Evolutionary conservation across 2,797 vertebrate species (phyloP).

Genomic region (Rhodeus uyekii): DNA sequence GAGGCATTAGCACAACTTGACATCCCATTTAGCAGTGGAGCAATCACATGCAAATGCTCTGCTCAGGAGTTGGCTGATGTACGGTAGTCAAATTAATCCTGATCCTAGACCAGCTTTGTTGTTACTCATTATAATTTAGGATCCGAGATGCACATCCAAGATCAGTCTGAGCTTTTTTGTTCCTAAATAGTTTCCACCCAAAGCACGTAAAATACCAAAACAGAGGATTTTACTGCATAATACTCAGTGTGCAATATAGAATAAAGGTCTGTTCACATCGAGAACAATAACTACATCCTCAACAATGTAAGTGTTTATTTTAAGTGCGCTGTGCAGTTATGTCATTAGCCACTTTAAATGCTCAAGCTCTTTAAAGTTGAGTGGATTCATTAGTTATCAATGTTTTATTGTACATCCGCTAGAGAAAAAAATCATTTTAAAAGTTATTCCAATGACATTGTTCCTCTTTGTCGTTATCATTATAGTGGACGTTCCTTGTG

Average conservation of each 20-base stretch:
- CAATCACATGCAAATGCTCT: constrained; percentile 45
- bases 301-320: not conserved
- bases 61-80: constrained; percentile 29
- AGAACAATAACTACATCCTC: no score
- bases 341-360: no score
- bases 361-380: no score
- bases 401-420: no score
- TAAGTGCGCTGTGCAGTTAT: no score
- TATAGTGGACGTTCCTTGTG: no score
- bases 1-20: constrained; percentile 51
- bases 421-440: no score
- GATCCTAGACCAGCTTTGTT: constrained; percentile 25
- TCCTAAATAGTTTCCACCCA: not conserved
- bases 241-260: not conserved
- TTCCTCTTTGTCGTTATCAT: no score
- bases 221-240: not conserved
- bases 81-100: constrained; percentile 2
- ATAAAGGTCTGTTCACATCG: not conserved
- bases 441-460: no score
- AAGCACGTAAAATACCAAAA: not conserved
- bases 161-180: not conserved
- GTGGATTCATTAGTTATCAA: no score
- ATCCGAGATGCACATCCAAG: constrained; percentile 4
- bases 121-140: constrained; percentile 1
- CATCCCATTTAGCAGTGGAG: constrained; percentile 46